Evolutionary conservation across 2,888 invertebrate species (phyloP).

Genomic region (Hylaea fasciaria): DNA sequence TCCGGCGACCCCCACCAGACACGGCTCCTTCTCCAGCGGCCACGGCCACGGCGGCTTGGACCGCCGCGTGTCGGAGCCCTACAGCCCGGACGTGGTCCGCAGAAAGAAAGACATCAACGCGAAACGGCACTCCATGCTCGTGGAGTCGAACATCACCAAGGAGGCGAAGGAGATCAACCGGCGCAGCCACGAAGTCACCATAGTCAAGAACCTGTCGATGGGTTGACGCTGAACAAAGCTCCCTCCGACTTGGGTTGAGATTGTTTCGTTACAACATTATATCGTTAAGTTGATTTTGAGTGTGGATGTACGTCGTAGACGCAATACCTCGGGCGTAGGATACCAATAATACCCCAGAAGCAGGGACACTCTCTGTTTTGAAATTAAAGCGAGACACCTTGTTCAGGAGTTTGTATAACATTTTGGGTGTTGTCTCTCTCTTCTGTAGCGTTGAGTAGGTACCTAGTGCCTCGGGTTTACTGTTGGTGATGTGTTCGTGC

Average conservation of each 20-base stretch:
- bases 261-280: conserved; percentile 18
- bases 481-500: background rate
- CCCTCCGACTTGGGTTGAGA: conserved; percentile 37
- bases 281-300: conserved; percentile 11
- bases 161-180: conserved; percentile 73
- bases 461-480: conserved; percentile 23
- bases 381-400: too few relatives aligned
- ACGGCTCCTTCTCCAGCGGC: conserved; percentile 61
- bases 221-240: conserved; percentile 64
- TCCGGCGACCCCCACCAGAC: conserved; percentile 59
- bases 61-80: conserved; percentile 74
- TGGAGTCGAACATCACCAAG: conserved; percentile 70
- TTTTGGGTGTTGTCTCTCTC: too few relatives aligned
- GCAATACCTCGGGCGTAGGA: too few relatives aligned
- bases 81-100: conserved; percentile 72
- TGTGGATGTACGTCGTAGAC: conserved; percentile 24
- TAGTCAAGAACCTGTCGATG: conserved; percentile 76
- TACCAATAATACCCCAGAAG: too few relatives aligned
- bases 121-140: conserved; percentile 77
- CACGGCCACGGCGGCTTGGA: conserved; percentile 58
- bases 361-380: too few relatives aligned
- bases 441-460: too few relatives aligned
- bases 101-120: conserved; percentile 73
- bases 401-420: too few relatives aligned
- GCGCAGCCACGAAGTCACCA: conserved; percentile 72